Base-by-base conservation (phyloP, 2,888 invertebrate genomes). In the Clunio marinus region DNA sequence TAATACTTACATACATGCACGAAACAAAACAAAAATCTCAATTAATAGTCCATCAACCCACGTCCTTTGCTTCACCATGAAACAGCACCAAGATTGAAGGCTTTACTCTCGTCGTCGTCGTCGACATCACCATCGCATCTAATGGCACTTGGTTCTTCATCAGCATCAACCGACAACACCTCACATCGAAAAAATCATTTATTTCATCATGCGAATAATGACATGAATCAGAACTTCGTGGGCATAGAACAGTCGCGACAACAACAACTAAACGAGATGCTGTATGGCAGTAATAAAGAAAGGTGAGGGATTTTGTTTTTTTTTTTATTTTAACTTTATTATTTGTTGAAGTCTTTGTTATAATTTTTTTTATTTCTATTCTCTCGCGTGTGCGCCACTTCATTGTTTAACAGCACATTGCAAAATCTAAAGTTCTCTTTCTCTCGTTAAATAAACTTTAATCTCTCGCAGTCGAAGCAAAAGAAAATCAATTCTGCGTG, bases 21-120 rank as follows among this genome's bases (percentile, higher is more conserved):
- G 59, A 59, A 22, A n/a, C 27, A 32, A 32, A 28, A 32, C 20
- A 66, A 37, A 28, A 66, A 32, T 55, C 51, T 66, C 55, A 32
- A 55, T 66, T 66, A 66, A 55, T 66, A 66, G 66, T 66, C 66
- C 46, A 66, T 66, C 65, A 65, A 22, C 66, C 66, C 66, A 66
- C 66, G 66, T 66, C 5, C 66, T 13, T 35, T 35, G 35, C 59
- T 4, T 59, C 59, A 63, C 24, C 57, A 57, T 25, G 27, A 57
- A 35, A 22, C 32, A 25, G 46, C 66, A 32, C 46, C 46, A 46
- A 28, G 66, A 15, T 24, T 66, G 51, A 66, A 66, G 55, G 66
- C 55, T 7, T 55, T 66, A 32, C 66, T 66, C 66, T 51, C 66
- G 32, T 66, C 66, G 20, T 8, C 58, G 27, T 22, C 62, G 37